These are phyloP conservation scores for Athrips mouffetella DNA, from an alignment of 2,888 invertebrate genomes.

Conservation along the genomic window DNA sequence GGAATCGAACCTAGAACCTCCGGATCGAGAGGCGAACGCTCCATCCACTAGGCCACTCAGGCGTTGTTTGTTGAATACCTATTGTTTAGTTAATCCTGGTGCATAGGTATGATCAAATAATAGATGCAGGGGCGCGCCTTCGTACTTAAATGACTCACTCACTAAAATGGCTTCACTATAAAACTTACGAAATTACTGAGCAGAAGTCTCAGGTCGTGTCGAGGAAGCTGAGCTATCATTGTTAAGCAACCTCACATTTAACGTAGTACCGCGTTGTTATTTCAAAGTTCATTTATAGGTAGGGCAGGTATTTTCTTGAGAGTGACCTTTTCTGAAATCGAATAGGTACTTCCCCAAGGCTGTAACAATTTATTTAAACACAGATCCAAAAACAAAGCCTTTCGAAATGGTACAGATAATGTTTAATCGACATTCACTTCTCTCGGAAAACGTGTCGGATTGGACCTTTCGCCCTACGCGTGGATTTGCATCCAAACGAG, in stretches of 20 bases:
- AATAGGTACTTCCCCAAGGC: neutral
- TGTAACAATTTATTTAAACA: constrained; percentile 8
- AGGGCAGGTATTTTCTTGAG: no score
- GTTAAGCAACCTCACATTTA: constrained; percentile 42
- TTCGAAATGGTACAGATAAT: constrained; percentile 2
- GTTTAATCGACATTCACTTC: constrained; percentile 36
- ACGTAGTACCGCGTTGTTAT: neutral
- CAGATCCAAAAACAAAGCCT: constrained; percentile 1
- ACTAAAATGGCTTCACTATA: constrained; percentile 49
- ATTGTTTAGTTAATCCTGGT: no score
- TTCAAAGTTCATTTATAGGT: neutral
- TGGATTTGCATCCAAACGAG: constrained; percentile 52
- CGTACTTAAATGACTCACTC: constrained; percentile 45
- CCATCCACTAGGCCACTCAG: no score
- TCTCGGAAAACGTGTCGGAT: constrained; percentile 38
- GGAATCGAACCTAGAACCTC: no score
- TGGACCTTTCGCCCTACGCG: constrained; percentile 37
- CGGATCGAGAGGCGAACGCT: no score
- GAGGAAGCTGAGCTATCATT: constrained; percentile 45
- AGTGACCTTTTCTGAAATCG: neutral
- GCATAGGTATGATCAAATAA: neutral
- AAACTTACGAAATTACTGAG: constrained; percentile 48
- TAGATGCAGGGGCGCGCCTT: constrained; percentile 25
- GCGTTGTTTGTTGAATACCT: neutral
- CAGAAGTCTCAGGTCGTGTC: constrained; percentile 46